phyloP scores from a whole-genome alignment of 2,113 vertebrate species.

The Vanacampus margaritifer region DNA sequence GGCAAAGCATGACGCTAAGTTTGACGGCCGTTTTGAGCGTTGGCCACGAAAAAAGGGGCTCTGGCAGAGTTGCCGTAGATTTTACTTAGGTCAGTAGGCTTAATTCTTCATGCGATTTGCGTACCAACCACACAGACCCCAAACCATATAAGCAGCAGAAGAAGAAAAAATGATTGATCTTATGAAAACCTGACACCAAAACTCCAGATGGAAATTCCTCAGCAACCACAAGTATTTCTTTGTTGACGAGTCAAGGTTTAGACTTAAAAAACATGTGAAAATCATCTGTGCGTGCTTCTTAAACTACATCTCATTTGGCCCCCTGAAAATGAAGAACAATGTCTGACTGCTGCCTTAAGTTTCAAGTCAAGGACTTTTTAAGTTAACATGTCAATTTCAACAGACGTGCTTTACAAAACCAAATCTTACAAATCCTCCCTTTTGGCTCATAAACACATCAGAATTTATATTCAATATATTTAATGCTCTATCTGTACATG shows the following conservation, averaged over 20 bases:
- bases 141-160: neutral
- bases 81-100: neutral
- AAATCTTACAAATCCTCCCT: neutral
- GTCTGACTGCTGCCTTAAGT: neutral
- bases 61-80: neutral
- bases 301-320: neutral
- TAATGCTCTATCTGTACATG: slow-evolving; percentile 9
- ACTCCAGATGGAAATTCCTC: slow-evolving; percentile 4
- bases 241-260: neutral
- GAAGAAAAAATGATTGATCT: neutral
- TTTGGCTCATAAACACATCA: neutral
- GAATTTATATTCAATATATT: neutral
- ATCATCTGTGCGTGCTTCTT: neutral
- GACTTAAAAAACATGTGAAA: neutral
- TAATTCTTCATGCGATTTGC: neutral
- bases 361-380: neutral
- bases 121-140: neutral
- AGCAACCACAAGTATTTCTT: neutral
- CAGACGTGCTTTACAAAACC: neutral
- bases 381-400: neutral
- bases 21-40: neutral
- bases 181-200: neutral
- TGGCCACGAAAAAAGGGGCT: neutral
- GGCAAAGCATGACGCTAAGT: neutral
- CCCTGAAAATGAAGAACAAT: neutral